These are phyloP conservation scores for Eupeodes luniger DNA, from an alignment of 2,888 invertebrate genomes.

Conservation along the genomic window DNA sequence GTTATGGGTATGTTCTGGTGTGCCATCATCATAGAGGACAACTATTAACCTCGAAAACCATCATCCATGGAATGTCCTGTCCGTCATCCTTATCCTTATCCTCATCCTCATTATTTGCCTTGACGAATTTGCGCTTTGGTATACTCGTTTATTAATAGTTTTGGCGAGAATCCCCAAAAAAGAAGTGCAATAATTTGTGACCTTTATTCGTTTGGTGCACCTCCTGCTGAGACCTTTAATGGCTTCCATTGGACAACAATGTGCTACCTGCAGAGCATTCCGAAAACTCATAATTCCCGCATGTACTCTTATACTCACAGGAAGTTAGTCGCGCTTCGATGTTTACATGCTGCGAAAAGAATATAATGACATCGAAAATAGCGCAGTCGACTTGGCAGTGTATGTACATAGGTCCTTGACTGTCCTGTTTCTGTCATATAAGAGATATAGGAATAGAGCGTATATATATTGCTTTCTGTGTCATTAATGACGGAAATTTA, in stretches of 20 bases:
- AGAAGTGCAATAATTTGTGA: constrained; percentile 83
- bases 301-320: constrained; percentile 77
- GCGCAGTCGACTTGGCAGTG: neutral
- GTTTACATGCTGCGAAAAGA: constrained; percentile 4
- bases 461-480: constrained; percentile 76
- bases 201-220: constrained; percentile 81
- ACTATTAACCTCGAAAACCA: constrained; percentile 61
- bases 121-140: constrained; percentile 31
- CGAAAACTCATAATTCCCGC: constrained; percentile 79
- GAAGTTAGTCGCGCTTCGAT: constrained; percentile 77
- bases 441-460: no score
- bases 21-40: constrained; percentile 24
- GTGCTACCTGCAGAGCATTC: constrained; percentile 82
- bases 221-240: constrained; percentile 83
- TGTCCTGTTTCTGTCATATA: constrained; percentile 34
- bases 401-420: constrained; percentile 67
- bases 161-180: constrained; percentile 79
- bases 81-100: constrained; percentile 79
- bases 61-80: constrained; percentile 73
- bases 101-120: constrained; percentile 80
- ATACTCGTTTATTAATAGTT: constrained; percentile 10
- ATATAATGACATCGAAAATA: neutral
- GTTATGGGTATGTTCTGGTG: constrained; percentile 46
- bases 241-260: constrained; percentile 77
- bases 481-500: constrained; percentile 84